These are phyloP conservation scores for Campoplex nolae DNA, from an alignment of 2,888 invertebrate genomes.

Conservation along the genomic window DNA sequence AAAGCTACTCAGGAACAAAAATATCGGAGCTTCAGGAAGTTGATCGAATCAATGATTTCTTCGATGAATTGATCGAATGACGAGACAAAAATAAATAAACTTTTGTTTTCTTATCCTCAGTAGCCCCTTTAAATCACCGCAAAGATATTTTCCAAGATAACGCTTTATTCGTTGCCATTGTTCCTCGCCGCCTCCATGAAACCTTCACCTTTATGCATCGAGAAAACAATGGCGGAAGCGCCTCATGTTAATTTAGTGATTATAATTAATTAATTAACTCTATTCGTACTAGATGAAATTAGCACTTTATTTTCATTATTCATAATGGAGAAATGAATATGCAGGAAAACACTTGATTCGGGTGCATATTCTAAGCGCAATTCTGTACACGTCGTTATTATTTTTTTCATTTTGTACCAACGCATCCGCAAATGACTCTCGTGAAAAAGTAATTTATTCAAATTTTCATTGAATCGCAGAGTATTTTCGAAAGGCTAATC, in stretches of 20 bases:
- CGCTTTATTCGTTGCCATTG: slow-evolving; percentile 1
- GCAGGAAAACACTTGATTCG: background rate
- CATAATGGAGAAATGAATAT: background rate
- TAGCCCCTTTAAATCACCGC: slow-evolving; percentile 8
- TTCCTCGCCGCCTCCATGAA: background rate
- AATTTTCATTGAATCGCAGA: background rate
- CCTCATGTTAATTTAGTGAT: slow-evolving; percentile 2
- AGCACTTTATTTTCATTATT: slow-evolving; percentile 7
- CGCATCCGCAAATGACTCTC: background rate
- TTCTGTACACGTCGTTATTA: background rate
- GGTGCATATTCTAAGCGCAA: background rate
- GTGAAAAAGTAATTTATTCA: background rate
- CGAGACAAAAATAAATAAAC: background rate
- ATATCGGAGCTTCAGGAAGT: background rate
- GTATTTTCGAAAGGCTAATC: too few species aligned
- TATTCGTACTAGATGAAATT: background rate
- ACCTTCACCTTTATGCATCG: background rate
- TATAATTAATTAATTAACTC: slow-evolving; percentile 6
- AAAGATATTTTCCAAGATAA: slow-evolving; percentile 1
- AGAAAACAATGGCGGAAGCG: slow-evolving; percentile 10
- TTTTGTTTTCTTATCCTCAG: background rate
- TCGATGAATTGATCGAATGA: background rate
- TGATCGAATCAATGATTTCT: background rate
- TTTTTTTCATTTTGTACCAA: slow-evolving; percentile 4
- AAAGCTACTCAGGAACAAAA: background rate